These are phyloP conservation scores for Caenorhabditis sp. DNA, from an alignment of 2,888 invertebrate genomes.

Conservation along the genomic window DNA sequence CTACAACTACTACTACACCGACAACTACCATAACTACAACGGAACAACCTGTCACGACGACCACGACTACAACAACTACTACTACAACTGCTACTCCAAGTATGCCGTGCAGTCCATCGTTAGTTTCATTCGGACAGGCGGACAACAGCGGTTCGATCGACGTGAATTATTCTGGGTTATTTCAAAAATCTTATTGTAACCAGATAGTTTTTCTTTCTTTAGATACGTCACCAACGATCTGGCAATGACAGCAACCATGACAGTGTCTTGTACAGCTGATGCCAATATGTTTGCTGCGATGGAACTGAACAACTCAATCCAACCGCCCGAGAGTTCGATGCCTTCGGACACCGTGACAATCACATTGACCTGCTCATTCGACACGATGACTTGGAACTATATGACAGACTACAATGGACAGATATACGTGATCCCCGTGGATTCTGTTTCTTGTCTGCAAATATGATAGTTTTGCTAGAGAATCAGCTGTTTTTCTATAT, in stretches of 20 bases:
- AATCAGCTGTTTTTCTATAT: too few species aligned
- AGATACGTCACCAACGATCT: neutral
- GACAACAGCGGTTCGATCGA: neutral
- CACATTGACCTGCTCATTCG: neutral
- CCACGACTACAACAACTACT: slow-evolving; percentile 7
- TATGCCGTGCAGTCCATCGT: neutral
- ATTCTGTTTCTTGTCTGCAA: neutral
- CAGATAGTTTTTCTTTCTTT: neutral
- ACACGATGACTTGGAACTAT: neutral
- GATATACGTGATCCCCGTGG: neutral
- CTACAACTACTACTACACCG: slow-evolving; percentile 4
- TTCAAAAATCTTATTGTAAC: neutral
- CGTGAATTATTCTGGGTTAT: neutral
- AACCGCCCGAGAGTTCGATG: neutral
- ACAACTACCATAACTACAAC: slow-evolving; percentile 17
- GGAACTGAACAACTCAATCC: neutral
- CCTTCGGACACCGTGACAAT: neutral
- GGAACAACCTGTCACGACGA: neutral
- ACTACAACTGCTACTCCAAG: slow-evolving; percentile 4
- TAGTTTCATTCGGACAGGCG: neutral
- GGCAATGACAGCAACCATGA: neutral
- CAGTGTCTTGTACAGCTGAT: neutral
- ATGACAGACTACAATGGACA: neutral
- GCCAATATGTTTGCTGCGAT: neutral
- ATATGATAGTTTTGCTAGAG: neutral